Percentiles rank a stretch among this genome's conserved stretches.
These are phyloP conservation scores for Takifugu rubripes DNA, from an alignment of 2,797 vertebrate species.

Conservation along the genomic window DNA sequence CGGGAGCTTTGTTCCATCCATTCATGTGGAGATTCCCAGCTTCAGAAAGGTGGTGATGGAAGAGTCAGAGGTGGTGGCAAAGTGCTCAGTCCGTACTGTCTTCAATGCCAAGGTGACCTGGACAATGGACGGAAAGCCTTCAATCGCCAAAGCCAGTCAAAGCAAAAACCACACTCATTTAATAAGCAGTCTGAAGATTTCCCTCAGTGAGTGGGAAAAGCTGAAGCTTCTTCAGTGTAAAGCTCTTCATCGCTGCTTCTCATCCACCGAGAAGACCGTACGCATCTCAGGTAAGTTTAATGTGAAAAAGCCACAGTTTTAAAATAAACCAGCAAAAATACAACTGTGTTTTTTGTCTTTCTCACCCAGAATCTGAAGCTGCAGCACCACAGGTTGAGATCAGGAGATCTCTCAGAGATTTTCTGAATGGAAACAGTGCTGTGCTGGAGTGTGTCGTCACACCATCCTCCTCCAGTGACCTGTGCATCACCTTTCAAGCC, in stretches of 20 bases:
- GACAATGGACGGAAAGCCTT: conserved; percentile 15
- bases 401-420: conserved; percentile 48
- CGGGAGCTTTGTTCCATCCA: conserved; percentile 13
- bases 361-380: conserved; percentile 29
- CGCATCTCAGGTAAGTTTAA: conserved; percentile 32
- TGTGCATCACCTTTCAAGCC: conserved; percentile 55
- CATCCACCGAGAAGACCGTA: background rate
- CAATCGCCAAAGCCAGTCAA: fast-evolving
- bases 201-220: conserved; percentile 16
- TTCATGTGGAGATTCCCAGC: conserved; percentile 51
- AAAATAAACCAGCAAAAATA: no score
- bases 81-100: conserved; percentile 44
- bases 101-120: conserved; percentile 38
- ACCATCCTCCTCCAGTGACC: conserved; percentile 38
- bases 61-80: conserved; percentile 1
- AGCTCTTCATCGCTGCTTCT: conserved; percentile 61
- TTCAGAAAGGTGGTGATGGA: conserved; percentile 31
- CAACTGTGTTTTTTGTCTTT: no score
- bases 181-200: conserved; percentile 27
- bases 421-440: conserved; percentile 10
- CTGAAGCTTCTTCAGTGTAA: conserved; percentile 42
- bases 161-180: background rate
- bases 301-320: background rate
- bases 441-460: conserved; percentile 60
- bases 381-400: conserved; percentile 43